Base-by-base conservation (phyloP, 1,140 invertebrate species). In the Thaumetopoea pityocampa region DNA sequence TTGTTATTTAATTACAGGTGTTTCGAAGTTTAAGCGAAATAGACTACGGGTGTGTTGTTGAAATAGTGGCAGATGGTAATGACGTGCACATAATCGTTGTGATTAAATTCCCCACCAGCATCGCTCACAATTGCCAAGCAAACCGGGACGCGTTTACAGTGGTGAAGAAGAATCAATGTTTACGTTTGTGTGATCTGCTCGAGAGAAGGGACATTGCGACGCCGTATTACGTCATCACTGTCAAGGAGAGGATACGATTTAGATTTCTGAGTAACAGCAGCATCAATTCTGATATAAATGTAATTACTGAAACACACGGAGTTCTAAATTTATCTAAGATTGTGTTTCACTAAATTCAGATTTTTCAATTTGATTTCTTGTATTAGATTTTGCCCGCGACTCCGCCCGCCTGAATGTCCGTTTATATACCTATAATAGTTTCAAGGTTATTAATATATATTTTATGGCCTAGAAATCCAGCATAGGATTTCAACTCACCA, bases 231-330 rank as follows among this genome's bases (percentile, higher is more conserved):
- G 56, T 67, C 1, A 55, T 69, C 9, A 40, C 57, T 1, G 51
- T 73, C 2, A 51, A 22, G 15, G 54, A 48, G 5, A 64, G 62
- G 6, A 42, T 82, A 3, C 35, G 62, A 4, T 70, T 82, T 24
- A 47, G 54, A 7, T 82, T 79, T 27, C 24, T 64, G 9, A 82
- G 73, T 29, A 82, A 82, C 18, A 79, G 71, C 53, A 79, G 72
- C 30, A 61, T 79, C 11, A 82, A 79, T 45, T 26, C 56, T 5
- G 70, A 82, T 50, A 60, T 82, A 14, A 66, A 71, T 44, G 77
- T 77, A 45, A 64, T 67, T 43, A 23, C 12, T 34, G 3, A 28
- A 34, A 8, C 8, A 4, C 20, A 15, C 5, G 32, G n/a, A n/a
- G n/a, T n/a, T n/a, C n/a, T n/a, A n/a, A n/a, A n/a, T n/a, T n/a